A percentile compares a stretch with the other conserved stretches of the same genome.
Evolutionary conservation across 2,797 vertebrate species (phyloP).

Genomic region (Enteromius thamalakanensis): DNA sequence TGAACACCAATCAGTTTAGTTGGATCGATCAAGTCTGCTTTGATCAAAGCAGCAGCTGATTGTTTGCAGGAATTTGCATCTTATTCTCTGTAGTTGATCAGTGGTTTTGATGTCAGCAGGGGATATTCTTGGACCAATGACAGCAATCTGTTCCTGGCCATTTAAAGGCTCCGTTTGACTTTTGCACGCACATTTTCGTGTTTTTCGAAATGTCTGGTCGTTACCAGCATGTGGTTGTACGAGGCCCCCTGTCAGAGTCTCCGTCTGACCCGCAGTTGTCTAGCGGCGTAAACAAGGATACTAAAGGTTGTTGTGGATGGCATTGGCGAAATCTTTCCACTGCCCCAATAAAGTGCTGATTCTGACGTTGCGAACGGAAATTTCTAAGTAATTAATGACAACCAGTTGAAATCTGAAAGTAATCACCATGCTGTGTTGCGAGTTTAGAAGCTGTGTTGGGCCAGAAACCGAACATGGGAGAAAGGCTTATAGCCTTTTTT

Average conservation of each 20-base stretch:
- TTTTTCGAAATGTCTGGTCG: neutral
- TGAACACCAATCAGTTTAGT: constrained; percentile 6
- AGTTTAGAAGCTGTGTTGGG: constrained; percentile 32
- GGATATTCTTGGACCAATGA: constrained; percentile 26
- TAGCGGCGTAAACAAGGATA: constrained; percentile 55
- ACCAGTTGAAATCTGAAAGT: constrained; percentile 54
- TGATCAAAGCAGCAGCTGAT: constrained; percentile 11
- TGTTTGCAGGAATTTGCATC: constrained; percentile 1
- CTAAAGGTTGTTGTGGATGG: constrained; percentile 58
- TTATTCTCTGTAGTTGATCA: constrained; percentile 24
- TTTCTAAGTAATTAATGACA: constrained; percentile 57
- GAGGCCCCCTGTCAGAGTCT: constrained; percentile 13
- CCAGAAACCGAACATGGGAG: constrained; percentile 14
- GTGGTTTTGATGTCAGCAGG: constrained; percentile 13
- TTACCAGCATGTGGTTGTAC: constrained; percentile 17
- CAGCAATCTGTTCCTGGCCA: neutral
- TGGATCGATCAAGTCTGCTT: constrained; percentile 7
- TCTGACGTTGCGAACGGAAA: constrained; percentile 55
- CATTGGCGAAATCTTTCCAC: constrained; percentile 61
- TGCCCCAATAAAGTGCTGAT: constrained; percentile 43
- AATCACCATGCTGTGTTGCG: constrained; percentile 56
- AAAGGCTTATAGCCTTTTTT: neutral
- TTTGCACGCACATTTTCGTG: constrained; percentile 7
- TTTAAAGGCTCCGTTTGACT: constrained; percentile 15
- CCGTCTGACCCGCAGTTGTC: constrained; percentile 40